Conservation (phyloP, 2,888 invertebrate species). For the Acleris literana region DNA sequence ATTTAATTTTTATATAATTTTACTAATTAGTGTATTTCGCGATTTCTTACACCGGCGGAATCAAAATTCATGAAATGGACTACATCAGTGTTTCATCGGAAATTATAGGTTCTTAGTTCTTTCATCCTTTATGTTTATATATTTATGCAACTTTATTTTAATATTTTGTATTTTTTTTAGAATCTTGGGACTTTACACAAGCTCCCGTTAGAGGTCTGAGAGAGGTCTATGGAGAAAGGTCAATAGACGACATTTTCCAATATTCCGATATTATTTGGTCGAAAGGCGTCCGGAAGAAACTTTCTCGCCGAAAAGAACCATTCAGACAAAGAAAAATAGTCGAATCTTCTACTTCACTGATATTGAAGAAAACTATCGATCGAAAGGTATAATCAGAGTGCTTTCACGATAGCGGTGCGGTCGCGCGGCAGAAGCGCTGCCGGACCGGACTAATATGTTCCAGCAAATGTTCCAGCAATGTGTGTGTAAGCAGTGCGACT, state of each 20-base stretch:
- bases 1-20: slow-evolving; percentile 17
- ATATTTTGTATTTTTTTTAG: slow-evolving; percentile 58
- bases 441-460: not conserved
- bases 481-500: too few species aligned
- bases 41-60: slow-evolving; percentile 42
- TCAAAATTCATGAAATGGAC: slow-evolving; percentile 60
- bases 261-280: slow-evolving; percentile 29
- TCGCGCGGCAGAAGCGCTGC: not conserved
- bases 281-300: slow-evolving; percentile 40
- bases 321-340: slow-evolving; percentile 28
- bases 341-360: slow-evolving; percentile 49
- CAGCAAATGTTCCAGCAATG: too few species aligned
- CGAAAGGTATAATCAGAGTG: not conserved
- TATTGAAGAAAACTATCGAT: slow-evolving; percentile 52
- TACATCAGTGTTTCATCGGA: slow-evolving; percentile 54
- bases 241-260: slow-evolving; percentile 29
- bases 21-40: slow-evolving; percentile 12
- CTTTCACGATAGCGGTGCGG: not conserved
- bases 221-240: slow-evolving; percentile 25
- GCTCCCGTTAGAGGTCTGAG: slow-evolving; percentile 54
- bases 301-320: slow-evolving; percentile 39
- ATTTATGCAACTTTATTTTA: slow-evolving; percentile 40
- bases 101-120: slow-evolving; percentile 54
- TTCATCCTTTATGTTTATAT: slow-evolving; percentile 35
- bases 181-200: slow-evolving; percentile 60